These are phyloP conservation scores for Sialia sialis DNA, from an alignment of 2,113 vertebrate species.

Conservation along the genomic window DNA sequence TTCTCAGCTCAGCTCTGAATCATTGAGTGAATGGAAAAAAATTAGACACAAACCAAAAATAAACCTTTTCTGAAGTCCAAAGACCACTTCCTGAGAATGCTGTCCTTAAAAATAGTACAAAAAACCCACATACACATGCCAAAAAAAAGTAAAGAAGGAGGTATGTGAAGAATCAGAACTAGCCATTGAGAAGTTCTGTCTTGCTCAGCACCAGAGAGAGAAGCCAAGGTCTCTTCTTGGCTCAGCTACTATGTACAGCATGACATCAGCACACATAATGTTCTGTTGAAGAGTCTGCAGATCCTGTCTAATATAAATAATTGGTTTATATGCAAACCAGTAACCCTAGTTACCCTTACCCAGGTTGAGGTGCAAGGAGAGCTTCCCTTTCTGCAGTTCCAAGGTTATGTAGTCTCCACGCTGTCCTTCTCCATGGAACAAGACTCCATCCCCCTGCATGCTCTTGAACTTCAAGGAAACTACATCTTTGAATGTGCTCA, in stretches of 20 bases:
- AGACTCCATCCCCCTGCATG: slow-evolving; percentile 89
- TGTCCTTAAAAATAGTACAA: neutral
- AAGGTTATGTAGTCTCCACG: slow-evolving; percentile 92
- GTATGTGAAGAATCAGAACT: neutral
- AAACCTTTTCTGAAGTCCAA: neutral
- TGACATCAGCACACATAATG: neutral
- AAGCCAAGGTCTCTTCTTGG: neutral
- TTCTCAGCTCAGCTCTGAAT: neutral
- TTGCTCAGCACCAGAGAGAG: neutral
- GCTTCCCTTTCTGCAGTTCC: slow-evolving; percentile 88
- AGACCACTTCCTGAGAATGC: neutral
- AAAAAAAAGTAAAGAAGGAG: neutral
- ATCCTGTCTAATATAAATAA: neutral
- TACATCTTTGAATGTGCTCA: slow-evolving; percentile 96
- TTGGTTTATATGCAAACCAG: neutral
- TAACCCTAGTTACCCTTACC: slow-evolving; percentile 72
- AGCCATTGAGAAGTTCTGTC: neutral
- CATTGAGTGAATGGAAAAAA: neutral
- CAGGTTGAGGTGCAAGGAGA: slow-evolving; percentile 87
- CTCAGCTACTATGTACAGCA: neutral
- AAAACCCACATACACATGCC: neutral
- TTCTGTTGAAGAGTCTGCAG: neutral
- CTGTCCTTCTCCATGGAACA: slow-evolving; percentile 95
- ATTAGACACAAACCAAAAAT: neutral
- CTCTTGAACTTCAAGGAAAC: slow-evolving; percentile 96